Evolutionary conservation across 2,888 invertebrate species (phyloP), one percentile per base, ranked within the genome.

Genomic region (Rambutsinella grinnellia): DNA sequence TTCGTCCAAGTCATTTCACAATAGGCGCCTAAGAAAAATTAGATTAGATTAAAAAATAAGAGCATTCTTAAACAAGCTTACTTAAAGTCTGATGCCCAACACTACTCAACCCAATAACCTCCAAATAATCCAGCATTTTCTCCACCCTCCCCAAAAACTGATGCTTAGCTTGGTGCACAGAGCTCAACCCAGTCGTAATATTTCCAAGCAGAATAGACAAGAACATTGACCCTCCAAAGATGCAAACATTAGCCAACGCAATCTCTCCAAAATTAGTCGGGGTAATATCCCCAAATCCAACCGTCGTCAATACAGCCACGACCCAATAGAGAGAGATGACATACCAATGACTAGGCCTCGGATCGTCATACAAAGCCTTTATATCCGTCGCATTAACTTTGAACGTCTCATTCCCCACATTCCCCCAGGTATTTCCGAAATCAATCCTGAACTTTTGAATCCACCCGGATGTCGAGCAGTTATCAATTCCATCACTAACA

Each of bases 241-340:
- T 79, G 17, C 65, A 62, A 26, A 80, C 21, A 0, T 77, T 71
- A 0, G 76, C 63, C 0, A 81, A 10, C 1, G 58, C 17, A 2
- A 78, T 69, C 54, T 82, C 82, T 0, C 36, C 15, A 8, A 69
- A 36, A 26, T 62, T 79, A 5, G 62, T 53, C 2, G 80, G 79
- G 2, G 68, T 71, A 17, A 82, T 80, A 46, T 82, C 82, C 5
- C 82, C 82, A 65, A 81, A 82, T 62, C 82, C 82, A 19, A 72
- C 74, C 21, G 80, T 77, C 1, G 79, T 79, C 15, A 81, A 54
- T 1, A 79, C 78, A 13, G 81, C 75, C 24, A 81, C 61, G 0
- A 82, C 82, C 80, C 81, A 81, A 28, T 82, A 82, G 17, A 80
- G 47, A 0, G 82, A 72, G 0, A 79, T 66, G 10, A 78, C 53